Percentiles rank a stretch among this genome's conserved stretches.
Conservation (phyloP, 2,888 invertebrate species). For the Capitulum mitella region DNA sequence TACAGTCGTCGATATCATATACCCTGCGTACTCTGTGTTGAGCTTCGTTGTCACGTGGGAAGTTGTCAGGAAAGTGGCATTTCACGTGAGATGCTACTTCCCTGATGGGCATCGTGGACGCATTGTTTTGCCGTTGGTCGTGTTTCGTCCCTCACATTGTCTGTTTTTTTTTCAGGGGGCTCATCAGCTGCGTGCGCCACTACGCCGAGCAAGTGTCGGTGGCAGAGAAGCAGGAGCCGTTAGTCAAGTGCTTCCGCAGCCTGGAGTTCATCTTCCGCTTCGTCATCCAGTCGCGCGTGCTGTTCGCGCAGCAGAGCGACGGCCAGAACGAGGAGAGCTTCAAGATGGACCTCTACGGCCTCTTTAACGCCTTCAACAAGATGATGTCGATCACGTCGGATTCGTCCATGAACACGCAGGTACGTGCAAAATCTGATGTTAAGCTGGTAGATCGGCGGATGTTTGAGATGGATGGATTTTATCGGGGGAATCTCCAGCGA, state of each 20-base stretch:
- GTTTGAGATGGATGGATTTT: too few relatives aligned
- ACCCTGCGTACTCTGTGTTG: too few relatives aligned
- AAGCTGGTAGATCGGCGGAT: too few relatives aligned
- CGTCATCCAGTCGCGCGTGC: constrained; percentile 75
- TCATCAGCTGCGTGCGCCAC: constrained; percentile 80
- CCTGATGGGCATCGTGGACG: too few relatives aligned
- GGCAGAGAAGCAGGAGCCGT: constrained; percentile 79
- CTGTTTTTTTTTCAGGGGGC: constrained; percentile 60
- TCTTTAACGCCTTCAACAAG: constrained; percentile 65
- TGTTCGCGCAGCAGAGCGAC: constrained; percentile 78
- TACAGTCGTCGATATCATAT: too few relatives aligned
- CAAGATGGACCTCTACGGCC: constrained; percentile 55
- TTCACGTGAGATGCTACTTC: too few relatives aligned
- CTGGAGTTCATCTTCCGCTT: constrained; percentile 87
- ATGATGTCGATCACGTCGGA: constrained; percentile 64
- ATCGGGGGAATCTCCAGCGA: too few relatives aligned
- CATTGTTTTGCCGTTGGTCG: too few relatives aligned
- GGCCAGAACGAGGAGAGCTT: constrained; percentile 85
- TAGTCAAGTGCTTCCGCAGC: constrained; percentile 81
- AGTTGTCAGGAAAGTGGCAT: too few relatives aligned
- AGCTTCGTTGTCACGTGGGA: too few relatives aligned
- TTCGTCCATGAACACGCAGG: constrained; percentile 69
- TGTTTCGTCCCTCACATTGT: too few relatives aligned
- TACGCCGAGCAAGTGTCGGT: constrained; percentile 79
- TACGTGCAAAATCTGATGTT: constrained; percentile 41